These are phyloP conservation scores for Terrapene triunguis DNA, from an alignment of 2,113 vertebrate genomes.

Conservation along the genomic window DNA sequence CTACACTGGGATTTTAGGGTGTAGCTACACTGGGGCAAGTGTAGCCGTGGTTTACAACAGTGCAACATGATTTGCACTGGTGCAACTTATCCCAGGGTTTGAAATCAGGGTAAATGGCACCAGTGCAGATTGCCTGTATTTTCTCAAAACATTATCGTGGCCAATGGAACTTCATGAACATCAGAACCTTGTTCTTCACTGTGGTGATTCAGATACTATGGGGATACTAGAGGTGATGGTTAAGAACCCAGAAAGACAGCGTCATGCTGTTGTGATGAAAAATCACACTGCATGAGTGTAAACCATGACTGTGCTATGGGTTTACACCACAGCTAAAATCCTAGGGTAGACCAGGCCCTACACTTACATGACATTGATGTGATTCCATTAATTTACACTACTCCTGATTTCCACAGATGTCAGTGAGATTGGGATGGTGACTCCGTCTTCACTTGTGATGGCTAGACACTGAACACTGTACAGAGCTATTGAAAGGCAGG, in stretches of 20 bases:
- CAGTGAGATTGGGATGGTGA: not conserved
- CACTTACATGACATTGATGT: not conserved
- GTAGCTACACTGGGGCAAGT: not conserved
- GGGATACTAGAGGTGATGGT: not conserved
- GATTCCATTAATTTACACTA: slow-evolving; percentile 28
- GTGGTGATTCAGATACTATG: not conserved
- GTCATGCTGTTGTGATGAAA: not conserved
- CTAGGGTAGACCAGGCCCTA: not conserved
- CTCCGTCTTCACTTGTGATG: slow-evolving; percentile 16
- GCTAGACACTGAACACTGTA: slow-evolving; percentile 12
- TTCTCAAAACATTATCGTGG: not conserved
- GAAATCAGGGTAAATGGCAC: not conserved
- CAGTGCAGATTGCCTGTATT: not conserved
- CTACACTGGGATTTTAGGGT: not conserved
- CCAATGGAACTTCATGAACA: not conserved
- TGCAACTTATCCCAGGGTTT: not conserved
- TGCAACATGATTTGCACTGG: not conserved
- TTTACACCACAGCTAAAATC: not conserved
- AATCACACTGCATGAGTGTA: not conserved
- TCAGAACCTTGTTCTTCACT: not conserved
- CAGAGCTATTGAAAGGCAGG: slow-evolving; percentile 26
- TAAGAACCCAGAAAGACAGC: not conserved
- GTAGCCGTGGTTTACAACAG: not conserved
- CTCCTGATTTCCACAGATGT: not conserved
- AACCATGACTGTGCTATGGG: rapidly evolving